These are phyloP conservation scores for Platycheirus albimanus DNA, from an alignment of 2,888 invertebrate genomes.

Conservation along the genomic window DNA sequence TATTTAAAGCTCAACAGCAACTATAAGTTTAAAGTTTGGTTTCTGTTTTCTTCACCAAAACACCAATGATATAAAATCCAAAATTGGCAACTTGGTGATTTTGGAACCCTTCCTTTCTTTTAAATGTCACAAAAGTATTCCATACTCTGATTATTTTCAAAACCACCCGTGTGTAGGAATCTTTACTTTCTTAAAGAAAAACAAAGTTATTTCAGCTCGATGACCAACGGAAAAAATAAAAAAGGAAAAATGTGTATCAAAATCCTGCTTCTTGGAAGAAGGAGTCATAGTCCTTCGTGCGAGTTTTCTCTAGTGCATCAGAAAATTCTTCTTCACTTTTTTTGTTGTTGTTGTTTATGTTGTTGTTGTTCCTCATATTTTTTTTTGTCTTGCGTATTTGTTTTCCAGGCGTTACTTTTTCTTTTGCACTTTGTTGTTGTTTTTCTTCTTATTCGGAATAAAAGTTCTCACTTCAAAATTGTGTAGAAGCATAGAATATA, in stretches of 20 bases:
- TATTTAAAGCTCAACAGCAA: too few species aligned
- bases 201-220: slow-evolving; percentile 25
- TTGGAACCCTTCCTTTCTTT: too few species aligned
- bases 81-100: too few species aligned
- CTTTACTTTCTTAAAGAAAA: slow-evolving; percentile 3
- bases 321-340: slow-evolving; percentile 29
- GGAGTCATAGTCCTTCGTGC: slow-evolving; percentile 26
- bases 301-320: slow-evolving; percentile 38
- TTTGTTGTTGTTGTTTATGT: too few species aligned
- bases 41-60: too few species aligned
- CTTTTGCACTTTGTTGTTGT: slow-evolving; percentile 8
- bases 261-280: slow-evolving; percentile 21
- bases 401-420: slow-evolving; percentile 48
- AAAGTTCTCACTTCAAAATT: slow-evolving; percentile 36
- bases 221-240: slow-evolving; percentile 41
- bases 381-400: slow-evolving; percentile 38
- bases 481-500: slow-evolving; percentile 9
- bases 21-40: too few species aligned
- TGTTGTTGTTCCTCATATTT: too few species aligned
- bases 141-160: too few species aligned
- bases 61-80: too few species aligned
- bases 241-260: slow-evolving; percentile 15
- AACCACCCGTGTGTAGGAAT: background rate
- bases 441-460: background rate
- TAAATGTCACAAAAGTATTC: too few species aligned